phyloP scores from a whole-genome alignment of 2,888 invertebrate species.

The Aphidius colemani region DNA sequence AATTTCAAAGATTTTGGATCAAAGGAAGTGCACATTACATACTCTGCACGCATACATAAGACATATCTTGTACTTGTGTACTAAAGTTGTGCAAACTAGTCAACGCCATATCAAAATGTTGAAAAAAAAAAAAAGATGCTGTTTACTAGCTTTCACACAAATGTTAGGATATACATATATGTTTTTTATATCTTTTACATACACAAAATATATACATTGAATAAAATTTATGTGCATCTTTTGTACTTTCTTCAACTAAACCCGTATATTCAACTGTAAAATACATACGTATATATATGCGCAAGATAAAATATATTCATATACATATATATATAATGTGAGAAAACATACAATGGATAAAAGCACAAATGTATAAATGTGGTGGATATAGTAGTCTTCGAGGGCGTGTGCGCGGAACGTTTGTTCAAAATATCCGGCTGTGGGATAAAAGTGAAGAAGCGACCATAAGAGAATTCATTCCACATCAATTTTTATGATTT shows the following conservation, averaged over 20 bases:
- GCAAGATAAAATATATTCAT: conserved; percentile 9
- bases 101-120: no score
- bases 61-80: no score
- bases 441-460: conserved; percentile 29
- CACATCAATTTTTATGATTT: not conserved
- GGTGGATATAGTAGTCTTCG: not conserved
- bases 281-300: not conserved
- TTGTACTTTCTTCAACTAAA: conserved; percentile 1
- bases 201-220: not conserved
- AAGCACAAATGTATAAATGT: conserved; percentile 3
- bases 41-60: no score
- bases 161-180: not conserved
- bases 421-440: conserved; percentile 48
- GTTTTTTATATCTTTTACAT: not conserved
- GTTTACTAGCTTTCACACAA: no score
- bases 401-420: conserved; percentile 37
- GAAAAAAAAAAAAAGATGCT: no score
- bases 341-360: conserved; percentile 19
- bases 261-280: conserved; percentile 9
- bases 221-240: conserved; percentile 8
- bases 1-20: no score
- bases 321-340: conserved; percentile 14
- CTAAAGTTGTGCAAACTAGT: no score
- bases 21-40: no score
- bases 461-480: conserved; percentile 5